Evolutionary conservation across 2,888 invertebrate species (phyloP).

Genomic region (Palloptera scutellata): DNA sequence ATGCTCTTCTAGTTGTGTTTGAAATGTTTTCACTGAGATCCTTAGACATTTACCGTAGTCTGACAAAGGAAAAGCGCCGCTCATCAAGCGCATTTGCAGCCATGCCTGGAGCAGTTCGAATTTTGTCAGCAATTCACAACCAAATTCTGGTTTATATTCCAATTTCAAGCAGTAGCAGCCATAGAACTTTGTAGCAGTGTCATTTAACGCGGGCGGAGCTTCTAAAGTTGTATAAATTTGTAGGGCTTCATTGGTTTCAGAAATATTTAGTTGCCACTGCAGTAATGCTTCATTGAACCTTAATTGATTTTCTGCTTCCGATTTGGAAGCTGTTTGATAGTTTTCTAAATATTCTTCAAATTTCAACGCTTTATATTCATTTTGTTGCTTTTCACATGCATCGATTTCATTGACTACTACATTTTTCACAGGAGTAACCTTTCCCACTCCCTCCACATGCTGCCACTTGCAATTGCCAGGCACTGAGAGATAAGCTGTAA

Average conservation of each 20-base stretch:
- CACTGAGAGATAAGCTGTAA: constrained; percentile 32
- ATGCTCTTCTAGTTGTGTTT: constrained; percentile 46
- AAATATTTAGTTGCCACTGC: constrained; percentile 45
- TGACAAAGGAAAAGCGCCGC: constrained; percentile 7
- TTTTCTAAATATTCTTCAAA: constrained; percentile 37
- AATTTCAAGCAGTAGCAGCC: constrained; percentile 52
- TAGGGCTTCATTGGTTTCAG: constrained; percentile 8
- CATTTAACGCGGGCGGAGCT: constrained; percentile 40
- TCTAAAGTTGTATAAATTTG: constrained; percentile 43
- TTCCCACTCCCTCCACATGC: constrained; percentile 7
- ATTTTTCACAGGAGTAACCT: not conserved
- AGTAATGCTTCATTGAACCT: constrained; percentile 41
- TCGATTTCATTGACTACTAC: constrained; percentile 11
- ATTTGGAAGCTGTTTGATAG: not conserved
- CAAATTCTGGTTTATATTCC: constrained; percentile 56
- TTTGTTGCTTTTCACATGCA: not conserved
- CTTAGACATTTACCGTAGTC: constrained; percentile 45
- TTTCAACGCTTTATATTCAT: constrained; percentile 34
- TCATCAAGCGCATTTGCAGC: constrained; percentile 49
- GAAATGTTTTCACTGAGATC: constrained; percentile 44
- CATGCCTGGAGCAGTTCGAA: constrained; percentile 53
- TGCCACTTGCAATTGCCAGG: constrained; percentile 20
- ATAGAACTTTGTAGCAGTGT: constrained; percentile 19
- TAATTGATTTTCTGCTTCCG: constrained; percentile 5
- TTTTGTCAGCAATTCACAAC: constrained; percentile 56